Conservation (phyloP, 1,140 invertebrate genomes). For the Yoshiicerus persimilis region DNA sequence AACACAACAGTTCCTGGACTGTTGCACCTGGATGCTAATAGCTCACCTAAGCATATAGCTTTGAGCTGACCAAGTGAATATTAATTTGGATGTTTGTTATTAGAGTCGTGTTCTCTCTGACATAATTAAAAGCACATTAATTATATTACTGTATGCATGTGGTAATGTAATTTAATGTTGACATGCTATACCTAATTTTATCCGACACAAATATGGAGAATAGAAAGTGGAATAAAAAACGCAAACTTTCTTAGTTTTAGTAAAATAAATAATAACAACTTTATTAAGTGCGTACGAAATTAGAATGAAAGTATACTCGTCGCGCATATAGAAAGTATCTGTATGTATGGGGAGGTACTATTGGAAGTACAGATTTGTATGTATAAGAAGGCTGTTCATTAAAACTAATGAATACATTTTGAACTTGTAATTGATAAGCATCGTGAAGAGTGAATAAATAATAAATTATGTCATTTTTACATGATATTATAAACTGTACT, state of each 20-base stretch:
- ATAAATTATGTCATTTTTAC: neutral
- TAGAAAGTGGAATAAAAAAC: neutral
- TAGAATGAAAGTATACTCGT: neutral
- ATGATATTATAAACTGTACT: neutral
- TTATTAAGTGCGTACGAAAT: neutral
- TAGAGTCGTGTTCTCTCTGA: no score
- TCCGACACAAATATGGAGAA: neutral
- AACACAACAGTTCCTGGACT: neutral
- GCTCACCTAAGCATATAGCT: no score
- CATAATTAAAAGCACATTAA: neutral
- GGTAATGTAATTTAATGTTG: neutral
- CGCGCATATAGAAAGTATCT: neutral
- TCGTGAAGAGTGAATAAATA: neutral
- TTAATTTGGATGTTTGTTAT: neutral
- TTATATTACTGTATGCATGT: neutral
- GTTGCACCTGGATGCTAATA: neutral
- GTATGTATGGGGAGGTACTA: no score
- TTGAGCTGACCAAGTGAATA: no score
- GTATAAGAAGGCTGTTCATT: neutral
- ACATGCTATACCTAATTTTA: neutral
- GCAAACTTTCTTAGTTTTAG: neutral
- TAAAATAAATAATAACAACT: slow-evolving; percentile 3
- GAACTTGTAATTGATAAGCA: neutral
- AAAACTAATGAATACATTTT: neutral
- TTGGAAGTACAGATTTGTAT: neutral